phyloP scores from a whole-genome alignment of 2,888 invertebrate species.

The Ormia ochracea region DNA sequence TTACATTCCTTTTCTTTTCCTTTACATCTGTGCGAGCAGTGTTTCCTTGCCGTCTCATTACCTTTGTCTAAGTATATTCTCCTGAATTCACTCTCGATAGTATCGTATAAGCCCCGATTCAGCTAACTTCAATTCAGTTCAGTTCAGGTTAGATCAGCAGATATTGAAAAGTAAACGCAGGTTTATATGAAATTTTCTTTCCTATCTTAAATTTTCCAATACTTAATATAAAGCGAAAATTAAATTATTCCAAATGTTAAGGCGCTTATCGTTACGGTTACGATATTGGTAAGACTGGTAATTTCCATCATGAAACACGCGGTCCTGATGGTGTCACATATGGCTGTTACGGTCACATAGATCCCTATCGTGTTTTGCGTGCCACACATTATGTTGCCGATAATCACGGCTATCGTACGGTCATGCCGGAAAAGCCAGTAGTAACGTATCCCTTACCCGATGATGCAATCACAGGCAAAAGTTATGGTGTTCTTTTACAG shows the following conservation, averaged over 20 bases:
- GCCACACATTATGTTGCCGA: constrained; percentile 88
- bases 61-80: not conserved
- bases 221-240: constrained; percentile 28
- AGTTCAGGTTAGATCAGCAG: constrained; percentile 16
- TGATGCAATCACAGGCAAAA: constrained; percentile 66
- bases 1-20: constrained; percentile 47
- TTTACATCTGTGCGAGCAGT: constrained; percentile 52
- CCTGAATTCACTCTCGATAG: not conserved
- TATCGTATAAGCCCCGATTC: constrained; percentile 4
- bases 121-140: not conserved
- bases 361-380: constrained; percentile 81
- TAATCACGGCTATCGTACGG: constrained; percentile 85
- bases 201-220: not conserved
- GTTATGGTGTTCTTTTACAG: constrained; percentile 79
- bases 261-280: constrained; percentile 87
- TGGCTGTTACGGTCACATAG: constrained; percentile 87
- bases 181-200: not conserved
- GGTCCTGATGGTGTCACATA: constrained; percentile 87
- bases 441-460: constrained; percentile 78
- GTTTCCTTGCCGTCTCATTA: constrained; percentile 37
- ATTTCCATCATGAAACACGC: constrained; percentile 87
- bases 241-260: constrained; percentile 67
- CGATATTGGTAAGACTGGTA: constrained; percentile 85
- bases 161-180: not conserved
- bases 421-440: constrained; percentile 83